Conservation (phyloP, 2,113 vertebrate genomes). For the Oncorhynchus masou region DNA sequence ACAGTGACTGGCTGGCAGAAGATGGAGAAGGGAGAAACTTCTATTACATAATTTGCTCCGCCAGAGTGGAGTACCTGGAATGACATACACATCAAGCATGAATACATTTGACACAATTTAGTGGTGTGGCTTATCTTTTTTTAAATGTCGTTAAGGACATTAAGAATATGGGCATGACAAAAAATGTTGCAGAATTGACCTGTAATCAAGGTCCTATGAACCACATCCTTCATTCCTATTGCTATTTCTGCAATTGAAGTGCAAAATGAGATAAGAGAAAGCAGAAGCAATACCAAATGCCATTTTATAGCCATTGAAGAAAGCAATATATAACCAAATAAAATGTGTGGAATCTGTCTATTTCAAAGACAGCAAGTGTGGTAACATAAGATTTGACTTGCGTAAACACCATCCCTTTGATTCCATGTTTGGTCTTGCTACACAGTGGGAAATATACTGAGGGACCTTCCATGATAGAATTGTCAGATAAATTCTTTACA, state of each 20-base stretch:
- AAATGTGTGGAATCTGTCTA: slow-evolving; percentile 70
- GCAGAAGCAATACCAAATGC: slow-evolving; percentile 1
- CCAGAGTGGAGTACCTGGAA: slow-evolving; percentile 39
- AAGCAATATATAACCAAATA: slow-evolving; percentile 59
- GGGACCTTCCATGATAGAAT: slow-evolving; percentile 68
- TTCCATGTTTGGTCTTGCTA: slow-evolving; percentile 50
- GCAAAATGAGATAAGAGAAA: slow-evolving; percentile 1
- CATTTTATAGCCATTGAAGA: slow-evolving; percentile 50
- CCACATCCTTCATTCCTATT: neutral
- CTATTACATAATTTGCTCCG: slow-evolving; percentile 56
- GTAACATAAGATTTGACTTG: slow-evolving; percentile 63
- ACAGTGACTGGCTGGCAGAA: slow-evolving; percentile 35
- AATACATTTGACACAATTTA: slow-evolving; percentile 42
- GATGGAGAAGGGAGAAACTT: slow-evolving; percentile 38
- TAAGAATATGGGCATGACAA: neutral
- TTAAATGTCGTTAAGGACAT: neutral
- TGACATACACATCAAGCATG: slow-evolving; percentile 37
- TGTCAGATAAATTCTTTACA: slow-evolving; percentile 71
- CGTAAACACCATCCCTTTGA: slow-evolving; percentile 50
- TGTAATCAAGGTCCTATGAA: neutral
- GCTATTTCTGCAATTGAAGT: neutral
- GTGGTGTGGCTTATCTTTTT: slow-evolving; percentile 13
- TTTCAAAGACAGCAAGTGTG: slow-evolving; percentile 67
- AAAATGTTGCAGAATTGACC: neutral
- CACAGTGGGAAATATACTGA: slow-evolving; percentile 63